Percentiles rank a stretch among this genome's conserved stretches.
Evolutionary conservation across 2,888 invertebrate species (phyloP).

Genomic region (Eudemis profundana): DNA sequence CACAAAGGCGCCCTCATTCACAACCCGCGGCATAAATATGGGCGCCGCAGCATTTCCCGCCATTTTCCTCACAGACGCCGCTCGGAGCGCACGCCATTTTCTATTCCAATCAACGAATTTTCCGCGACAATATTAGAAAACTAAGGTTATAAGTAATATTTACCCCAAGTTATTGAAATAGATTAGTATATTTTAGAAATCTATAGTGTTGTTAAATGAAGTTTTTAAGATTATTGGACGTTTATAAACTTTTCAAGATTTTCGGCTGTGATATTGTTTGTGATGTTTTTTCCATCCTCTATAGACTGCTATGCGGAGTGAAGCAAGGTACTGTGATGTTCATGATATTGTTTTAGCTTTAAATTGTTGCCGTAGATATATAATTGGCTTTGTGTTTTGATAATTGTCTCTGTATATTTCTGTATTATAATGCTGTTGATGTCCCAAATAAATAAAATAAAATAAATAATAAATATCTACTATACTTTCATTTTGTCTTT

Average conservation of each 20-base stretch:
- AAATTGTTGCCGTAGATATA: no score
- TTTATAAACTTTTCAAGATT: conserved; percentile 26
- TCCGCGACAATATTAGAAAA: conserved; percentile 31
- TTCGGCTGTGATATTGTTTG: conserved; percentile 34
- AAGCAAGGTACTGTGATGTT: conserved; percentile 23
- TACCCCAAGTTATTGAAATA: not conserved
- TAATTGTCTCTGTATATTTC: no score
- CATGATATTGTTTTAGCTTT: not conserved
- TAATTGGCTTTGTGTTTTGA: no score
- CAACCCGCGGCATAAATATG: conserved; percentile 62
- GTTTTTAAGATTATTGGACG: conserved; percentile 18
- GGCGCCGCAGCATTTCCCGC: conserved; percentile 61
- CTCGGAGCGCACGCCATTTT: conserved; percentile 53
- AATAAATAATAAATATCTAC: no score
- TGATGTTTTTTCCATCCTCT: conserved; percentile 28
- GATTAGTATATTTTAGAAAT: not conserved
- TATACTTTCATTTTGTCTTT: no score
- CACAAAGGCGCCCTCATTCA: conserved; percentile 54
- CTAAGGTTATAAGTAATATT: not conserved
- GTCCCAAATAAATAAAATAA: no score
- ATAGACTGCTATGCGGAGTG: conserved; percentile 30
- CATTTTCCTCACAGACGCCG: conserved; percentile 62
- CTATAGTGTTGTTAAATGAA: conserved; percentile 29
- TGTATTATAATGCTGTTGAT: no score
- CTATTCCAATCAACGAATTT: conserved; percentile 36